Evolutionary conservation across 2,888 invertebrate genomes (phyloP).

Genomic region (Melikaiella ostensackeni): DNA sequence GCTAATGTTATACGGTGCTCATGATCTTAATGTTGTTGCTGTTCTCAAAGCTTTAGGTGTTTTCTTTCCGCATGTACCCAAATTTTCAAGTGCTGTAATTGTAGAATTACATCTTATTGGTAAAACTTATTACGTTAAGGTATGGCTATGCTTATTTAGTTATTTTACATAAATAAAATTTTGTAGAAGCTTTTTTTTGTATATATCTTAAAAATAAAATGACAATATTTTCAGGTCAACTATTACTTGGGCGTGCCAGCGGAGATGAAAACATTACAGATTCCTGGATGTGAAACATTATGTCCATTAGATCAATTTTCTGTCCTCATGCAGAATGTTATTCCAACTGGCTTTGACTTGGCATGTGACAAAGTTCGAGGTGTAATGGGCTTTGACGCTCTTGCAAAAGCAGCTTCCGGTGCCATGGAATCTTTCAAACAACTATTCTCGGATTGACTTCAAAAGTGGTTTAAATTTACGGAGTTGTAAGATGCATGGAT

Average conservation of each 20-base stretch:
- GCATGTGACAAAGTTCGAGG: not conserved
- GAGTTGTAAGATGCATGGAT: no score
- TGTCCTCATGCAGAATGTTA: slow-evolving; percentile 68
- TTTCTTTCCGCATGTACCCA: slow-evolving; percentile 67
- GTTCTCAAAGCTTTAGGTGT: slow-evolving; percentile 64
- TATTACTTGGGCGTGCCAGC: slow-evolving; percentile 77
- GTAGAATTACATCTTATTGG: no score
- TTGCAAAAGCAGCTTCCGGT: no score
- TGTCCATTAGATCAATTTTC: slow-evolving; percentile 79
- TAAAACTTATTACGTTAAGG: slow-evolving; percentile 65
- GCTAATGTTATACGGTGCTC: no score
- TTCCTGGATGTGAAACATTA: slow-evolving; percentile 61
- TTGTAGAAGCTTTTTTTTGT: no score
- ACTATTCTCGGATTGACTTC: no score
- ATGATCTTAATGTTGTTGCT: slow-evolving; percentile 67
- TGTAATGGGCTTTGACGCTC: not conserved
- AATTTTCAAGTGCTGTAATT: slow-evolving; percentile 65
- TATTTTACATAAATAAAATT: no score
- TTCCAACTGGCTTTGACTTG: not conserved
- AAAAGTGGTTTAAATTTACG: no score
- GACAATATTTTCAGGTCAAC: slow-evolving; percentile 75
- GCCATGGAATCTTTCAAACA: no score
- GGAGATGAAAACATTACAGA: slow-evolving; percentile 71
- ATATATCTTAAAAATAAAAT: not conserved
- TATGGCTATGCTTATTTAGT: slow-evolving; percentile 43